Percentiles rank a stretch among this genome's conserved stretches.
These are phyloP conservation scores for Jordanella pulchra DNA, from an alignment of 2,797 vertebrate genomes.

Conservation along the genomic window DNA sequence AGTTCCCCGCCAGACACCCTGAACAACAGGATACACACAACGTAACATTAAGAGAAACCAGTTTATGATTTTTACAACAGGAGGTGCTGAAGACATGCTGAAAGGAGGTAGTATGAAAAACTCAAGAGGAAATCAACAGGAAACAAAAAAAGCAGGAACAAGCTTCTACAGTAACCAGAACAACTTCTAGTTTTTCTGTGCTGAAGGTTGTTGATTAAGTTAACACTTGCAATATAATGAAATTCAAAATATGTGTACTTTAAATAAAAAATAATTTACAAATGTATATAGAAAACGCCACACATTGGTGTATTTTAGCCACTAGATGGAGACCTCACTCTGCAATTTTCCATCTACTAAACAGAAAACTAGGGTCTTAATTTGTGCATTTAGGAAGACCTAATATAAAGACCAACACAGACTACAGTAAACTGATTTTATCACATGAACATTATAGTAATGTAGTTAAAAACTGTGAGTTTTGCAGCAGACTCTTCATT, in stretches of 20 bases:
- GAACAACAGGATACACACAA: slow-evolving; percentile 11
- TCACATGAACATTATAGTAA: background rate
- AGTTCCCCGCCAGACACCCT: slow-evolving; percentile 96
- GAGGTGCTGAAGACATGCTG: background rate
- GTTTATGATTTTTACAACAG: background rate
- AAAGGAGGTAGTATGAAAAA: slow-evolving; percentile 1
- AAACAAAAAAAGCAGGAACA: slow-evolving; percentile 7
- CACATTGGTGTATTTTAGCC: slow-evolving; percentile 35
- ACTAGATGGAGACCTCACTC: slow-evolving; percentile 64
- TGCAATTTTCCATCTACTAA: background rate
- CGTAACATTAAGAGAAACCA: background rate
- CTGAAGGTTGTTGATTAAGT: background rate
- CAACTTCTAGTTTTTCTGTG: background rate
- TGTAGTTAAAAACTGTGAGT: background rate
- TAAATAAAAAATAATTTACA: background rate
- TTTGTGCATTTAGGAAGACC: background rate
- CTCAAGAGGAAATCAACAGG: slow-evolving; percentile 1
- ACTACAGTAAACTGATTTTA: background rate
- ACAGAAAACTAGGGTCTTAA: background rate
- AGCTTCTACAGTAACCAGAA: background rate
- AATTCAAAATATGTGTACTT: background rate
- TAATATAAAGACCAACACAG: background rate
- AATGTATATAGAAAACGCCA: background rate
- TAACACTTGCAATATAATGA: background rate
- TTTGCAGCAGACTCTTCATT: background rate